Evolutionary conservation across 2,888 invertebrate species (phyloP), one percentile per base, ranked within the genome.

Genomic region (Euphydryas editha): DNA sequence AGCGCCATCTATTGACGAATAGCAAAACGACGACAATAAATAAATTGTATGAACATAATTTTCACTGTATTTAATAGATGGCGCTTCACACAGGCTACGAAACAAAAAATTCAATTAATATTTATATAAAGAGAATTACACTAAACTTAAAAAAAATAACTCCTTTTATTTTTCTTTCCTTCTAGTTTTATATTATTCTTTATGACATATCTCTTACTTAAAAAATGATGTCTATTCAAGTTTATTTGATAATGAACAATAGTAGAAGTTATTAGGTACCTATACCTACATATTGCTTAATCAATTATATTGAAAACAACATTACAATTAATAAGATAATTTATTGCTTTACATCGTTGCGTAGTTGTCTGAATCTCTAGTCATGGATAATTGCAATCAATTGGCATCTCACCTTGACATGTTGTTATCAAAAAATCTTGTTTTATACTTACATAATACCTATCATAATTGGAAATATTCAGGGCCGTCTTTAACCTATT

Each of bases 1-100:
- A 82, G 78, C 84, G 85, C 84, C 86, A 88, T 87, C 88, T 88
- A 59, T 81, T 78, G 73, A 70, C 66, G 69, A 85, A 74, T 85
- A 83, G 84, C 73, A 18, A 44, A 74, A 80, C 62, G 57, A 56
- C 60, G 54, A 69, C 39, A 42, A 66, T 30, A 56, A 61, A 20
- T 56, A 30, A 2, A 11, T 49, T 44, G 30, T 13, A 2, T 13
- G 11, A 36, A 21, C 54, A 20, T 65, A 70, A 30, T 73, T 62
- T 24, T 1, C 0, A 15, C 11, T 36, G 0, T 6, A 17, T 2
- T 18, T 13, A 3, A 62, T 10, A 77, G 80, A 76, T 76, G 77
- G 62, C 71, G 61, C 51, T 63, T 17, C 11, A 17, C 46, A 15
- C 24, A 46, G n/a, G 1, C n/a, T n/a, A n/a, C n/a, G n/a, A n/a